Base-by-base conservation (phyloP, 1,140 invertebrate genomes). In the Babylonia areolata region DNA sequence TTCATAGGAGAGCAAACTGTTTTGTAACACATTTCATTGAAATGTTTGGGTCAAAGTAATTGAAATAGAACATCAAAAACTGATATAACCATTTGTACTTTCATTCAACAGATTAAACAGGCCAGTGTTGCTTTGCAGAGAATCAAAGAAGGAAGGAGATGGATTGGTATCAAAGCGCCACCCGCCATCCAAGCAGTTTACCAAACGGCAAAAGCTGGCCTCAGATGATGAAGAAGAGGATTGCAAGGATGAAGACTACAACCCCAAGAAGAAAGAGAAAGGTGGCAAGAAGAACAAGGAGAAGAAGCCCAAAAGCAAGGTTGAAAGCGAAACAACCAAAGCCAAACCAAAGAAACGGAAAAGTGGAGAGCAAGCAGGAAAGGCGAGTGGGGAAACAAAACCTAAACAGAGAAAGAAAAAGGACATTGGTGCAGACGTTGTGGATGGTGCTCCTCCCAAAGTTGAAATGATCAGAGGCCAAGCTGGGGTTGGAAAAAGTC, bases 131-230 rank as follows among this genome's bases (percentile, higher is more conserved):
- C 78, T 28, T 88, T 88, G 15, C 84, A 92, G 90, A 54, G 89
- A 90, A 73, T 35, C 87, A 33, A 89, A 91, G 81, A 92, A 91
- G 40, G 90, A 91, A 88, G 91, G 92, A 11, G 93, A 93, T 86
- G 91, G 88, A 37, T 90, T 92, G 54, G 93, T 92, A 6, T 91
- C 92, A 85, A 93, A 94, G 87, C 88, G 94, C 40, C 93, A 94
- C 90, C 94, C 94, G 15, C 88, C 93, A 69, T 92, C 93, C n/a
- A 86, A 90, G 51, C 80, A 87, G 20, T 87, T 86, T 51, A 69
- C 86, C 54, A 87, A 40, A 35, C 23, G 73, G 54, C 42, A 75
- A 11, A 85, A 84, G 46, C 73, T 81, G 51, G 73, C 84, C 28
- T 3, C 40, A 79, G 77, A 78, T 40, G 51, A 79, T 33, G 85